Base-by-base conservation (phyloP, 92 coral and sea anemone species). In the Epizoanthus fatuus region DNA sequence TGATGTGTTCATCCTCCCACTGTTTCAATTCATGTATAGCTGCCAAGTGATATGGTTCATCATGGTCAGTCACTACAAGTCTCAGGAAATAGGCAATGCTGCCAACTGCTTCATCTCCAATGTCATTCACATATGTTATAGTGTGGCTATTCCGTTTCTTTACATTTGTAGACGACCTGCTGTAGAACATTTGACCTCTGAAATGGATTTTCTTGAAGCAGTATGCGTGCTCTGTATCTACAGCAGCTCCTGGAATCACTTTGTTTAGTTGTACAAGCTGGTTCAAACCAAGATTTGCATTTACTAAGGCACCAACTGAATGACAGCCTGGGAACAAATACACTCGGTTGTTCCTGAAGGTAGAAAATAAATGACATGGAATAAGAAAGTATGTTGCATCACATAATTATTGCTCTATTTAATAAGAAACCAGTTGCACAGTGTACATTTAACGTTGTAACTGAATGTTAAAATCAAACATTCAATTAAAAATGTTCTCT, bases 231-330 rank as follows among this genome's bases (percentile, higher is more conserved):
- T 32, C 73, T 47, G 53, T 65, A 32, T 87, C 64, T 39, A 47
- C 90, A n/a, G 86, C 86, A 69, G 51, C 80, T 39, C 86, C 90
- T 52, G 86, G 90, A 11, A 87, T 53, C 16, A 69, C 69, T 55
- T 87, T 81, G 55, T 87, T 87, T 51, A 86, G n/a, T 38, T 35
- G 19, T 22, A 81, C 84, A 44, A 86, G 56, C 90, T 80, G 81
- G 20, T 42, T 51, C 7, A 68, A 72, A 47, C 47, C 71, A 68
- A 87, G 85, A 10, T 42, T 45, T 51, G 71, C 14, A 14, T 37
- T 79, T 5, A 32, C 63, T 66, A 87, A 80, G 54, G 17, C 54
- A 19, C 90, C 90, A 56, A 87, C 56, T 5, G 74, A 85, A 85
- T 85, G 47, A n/a, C 89, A 85, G 32, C 89, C 89, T 22, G 66